These are phyloP conservation scores for Calephelis virginiensis DNA, from an alignment of 1,140 invertebrate genomes.

Conservation along the genomic window DNA sequence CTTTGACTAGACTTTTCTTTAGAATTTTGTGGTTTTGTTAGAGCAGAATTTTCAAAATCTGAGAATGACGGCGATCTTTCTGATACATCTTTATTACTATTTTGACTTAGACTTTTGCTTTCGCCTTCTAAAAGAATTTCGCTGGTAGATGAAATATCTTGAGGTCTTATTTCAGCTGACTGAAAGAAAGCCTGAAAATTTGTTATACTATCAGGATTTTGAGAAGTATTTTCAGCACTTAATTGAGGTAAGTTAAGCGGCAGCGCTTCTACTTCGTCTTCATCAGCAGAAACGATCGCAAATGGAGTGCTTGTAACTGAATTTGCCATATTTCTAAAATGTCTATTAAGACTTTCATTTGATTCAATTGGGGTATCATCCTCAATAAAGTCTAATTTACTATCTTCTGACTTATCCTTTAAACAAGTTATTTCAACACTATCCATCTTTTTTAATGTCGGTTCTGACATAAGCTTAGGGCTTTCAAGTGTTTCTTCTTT, in stretches of 20 bases:
- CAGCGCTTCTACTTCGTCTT: conserved; percentile 38
- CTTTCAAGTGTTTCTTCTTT: conserved; percentile 27
- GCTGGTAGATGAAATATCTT: conserved; percentile 51
- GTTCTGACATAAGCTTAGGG: conserved; percentile 39
- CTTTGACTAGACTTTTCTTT: conserved; percentile 53
- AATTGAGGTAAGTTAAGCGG: conserved; percentile 42
- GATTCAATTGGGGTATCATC: conserved; percentile 18
- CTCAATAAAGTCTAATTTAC: conserved; percentile 19
- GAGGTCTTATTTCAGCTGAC: conserved; percentile 59
- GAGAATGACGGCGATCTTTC: conserved; percentile 53
- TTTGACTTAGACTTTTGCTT: conserved; percentile 47
- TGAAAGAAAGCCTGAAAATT: conserved; percentile 57
- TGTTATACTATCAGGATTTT: conserved; percentile 34
- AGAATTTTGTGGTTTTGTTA: conserved; percentile 54
- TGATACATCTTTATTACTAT: conserved; percentile 42
- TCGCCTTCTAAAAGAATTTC: conserved; percentile 54
- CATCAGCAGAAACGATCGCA: conserved; percentile 27
- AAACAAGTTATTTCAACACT: conserved; percentile 63
- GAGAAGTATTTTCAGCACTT: conserved; percentile 27
- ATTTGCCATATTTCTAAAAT: conserved; percentile 48
- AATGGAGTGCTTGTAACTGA: conserved; percentile 61
- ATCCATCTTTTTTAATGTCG: conserved; percentile 59
- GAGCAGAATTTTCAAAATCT: conserved; percentile 58
- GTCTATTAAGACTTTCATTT: conserved; percentile 42
- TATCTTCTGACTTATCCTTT: conserved; percentile 40